phyloP scores from a whole-genome alignment of 2,888 invertebrate genomes.

The Hydrotaea cyrtoneurina region DNA sequence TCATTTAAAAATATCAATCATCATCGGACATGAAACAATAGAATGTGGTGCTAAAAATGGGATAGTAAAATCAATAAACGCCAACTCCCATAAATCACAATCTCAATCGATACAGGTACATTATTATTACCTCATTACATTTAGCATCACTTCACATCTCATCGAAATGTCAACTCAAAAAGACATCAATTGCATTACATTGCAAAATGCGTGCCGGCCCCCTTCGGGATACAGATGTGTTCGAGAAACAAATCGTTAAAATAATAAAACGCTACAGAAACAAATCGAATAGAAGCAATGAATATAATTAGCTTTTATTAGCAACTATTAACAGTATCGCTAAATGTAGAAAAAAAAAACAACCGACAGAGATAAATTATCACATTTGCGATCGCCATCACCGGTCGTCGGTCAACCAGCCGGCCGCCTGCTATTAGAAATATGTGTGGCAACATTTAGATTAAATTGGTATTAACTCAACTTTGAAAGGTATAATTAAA shows the following conservation, averaged over 20 bases:
- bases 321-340: constrained; percentile 45
- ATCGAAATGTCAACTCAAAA: constrained; percentile 13
- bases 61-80: not conserved
- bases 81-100: not conserved
- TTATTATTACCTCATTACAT: constrained; percentile 7
- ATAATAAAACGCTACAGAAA: not conserved
- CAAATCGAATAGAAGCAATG: constrained; percentile 27
- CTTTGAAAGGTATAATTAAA: constrained; percentile 17
- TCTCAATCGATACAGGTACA: not conserved
- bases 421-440: not conserved
- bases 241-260: not conserved
- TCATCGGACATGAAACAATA: not conserved
- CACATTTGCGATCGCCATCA: not conserved
- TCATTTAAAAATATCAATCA: constrained; percentile 14
- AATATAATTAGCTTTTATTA: constrained; percentile 54
- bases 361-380: constrained; percentile 19
- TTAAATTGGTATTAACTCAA: constrained; percentile 15
- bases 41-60: constrained; percentile 21
- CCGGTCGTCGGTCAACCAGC: not conserved
- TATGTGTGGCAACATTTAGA: constrained; percentile 5
- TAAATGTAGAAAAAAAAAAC: not conserved
- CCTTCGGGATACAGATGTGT: not conserved
- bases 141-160: not conserved
- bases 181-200: not conserved
- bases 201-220: not conserved